Base-by-base conservation (phyloP, 2,113 vertebrate genomes). In the Crotalus viridis region DNA sequence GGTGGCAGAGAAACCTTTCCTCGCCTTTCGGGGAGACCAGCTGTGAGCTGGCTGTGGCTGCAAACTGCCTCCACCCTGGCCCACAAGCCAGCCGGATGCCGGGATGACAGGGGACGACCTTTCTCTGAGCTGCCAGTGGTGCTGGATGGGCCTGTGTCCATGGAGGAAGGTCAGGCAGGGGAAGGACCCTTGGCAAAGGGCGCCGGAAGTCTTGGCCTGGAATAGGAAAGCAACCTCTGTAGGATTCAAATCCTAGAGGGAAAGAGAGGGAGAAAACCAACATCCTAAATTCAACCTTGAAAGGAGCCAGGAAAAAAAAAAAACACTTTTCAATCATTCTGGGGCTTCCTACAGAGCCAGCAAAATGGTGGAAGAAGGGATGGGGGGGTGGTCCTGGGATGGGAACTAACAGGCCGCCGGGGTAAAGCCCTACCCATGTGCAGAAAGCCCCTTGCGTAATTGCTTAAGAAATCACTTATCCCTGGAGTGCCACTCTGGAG, bases 51-150 rank as follows among this genome's bases (percentile, higher is more conserved):
- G 81, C 26, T 10, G 89, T 56, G 39, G 85, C 3, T 3, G 92
- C 33, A 69, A 91, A 91, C 2, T 91, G 89, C 33, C 89, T 88
- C 92, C 92, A 93, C 5, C 92, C 92, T 0, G 89, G 92, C n/a
- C 94, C 94, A 0, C 85, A 86, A 0, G 96, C 91, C 91, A 95
- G 56, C 51, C n/a, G 26, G 69, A 96, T 57, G 69, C 95, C 96
- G 0, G 95, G 96, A 39, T 96, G 96, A 24, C 94, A 95, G 0
- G 95, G 10, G 26, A 39, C 90, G 85, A 21, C 28, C 7, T 87
- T 90, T 7, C 85, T 88, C 57, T 87, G 57, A 26, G 64, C 85
- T 1, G 12, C 3, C 1, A 54, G 24, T 26, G 64, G 85, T 3
- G 9, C 13, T 2, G 57, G 21, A 39, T 54, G 43, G 56, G 56